phyloP scores from a whole-genome alignment of 2,797 vertebrate species.

The Champsocephalus gunnari region DNA sequence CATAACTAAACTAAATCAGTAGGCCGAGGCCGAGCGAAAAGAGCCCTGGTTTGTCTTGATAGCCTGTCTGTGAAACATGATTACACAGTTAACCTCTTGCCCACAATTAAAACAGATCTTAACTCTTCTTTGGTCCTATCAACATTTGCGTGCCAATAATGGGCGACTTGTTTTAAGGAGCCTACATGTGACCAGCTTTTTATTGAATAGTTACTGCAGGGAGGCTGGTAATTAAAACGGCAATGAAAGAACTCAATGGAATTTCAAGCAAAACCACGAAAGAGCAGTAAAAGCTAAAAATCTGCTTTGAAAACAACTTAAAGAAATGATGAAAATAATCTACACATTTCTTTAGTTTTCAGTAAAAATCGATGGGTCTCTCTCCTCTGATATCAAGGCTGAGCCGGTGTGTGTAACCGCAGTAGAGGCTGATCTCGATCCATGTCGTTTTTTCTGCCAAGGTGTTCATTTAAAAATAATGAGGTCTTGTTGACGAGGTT shows the following conservation, averaged over 20 bases:
- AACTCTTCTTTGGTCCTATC: not conserved
- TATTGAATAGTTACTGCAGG: not conserved
- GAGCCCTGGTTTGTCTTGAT: conserved; percentile 8
- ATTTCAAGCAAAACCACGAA: not conserved
- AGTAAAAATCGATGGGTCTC: not conserved
- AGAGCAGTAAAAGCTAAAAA: not conserved
- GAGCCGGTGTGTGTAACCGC: conserved; percentile 27
- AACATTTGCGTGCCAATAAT: not conserved
- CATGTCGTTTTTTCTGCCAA: conserved; percentile 75
- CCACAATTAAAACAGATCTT: conserved; percentile 9
- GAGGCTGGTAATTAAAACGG: not conserved
- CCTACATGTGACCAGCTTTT: conserved; percentile 3
- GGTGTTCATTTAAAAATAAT: conserved; percentile 85
- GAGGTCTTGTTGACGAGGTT: conserved; percentile 65
- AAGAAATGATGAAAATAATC: not conserved
- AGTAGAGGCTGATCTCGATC: conserved; percentile 30
- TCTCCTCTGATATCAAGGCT: not conserved
- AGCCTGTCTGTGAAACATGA: conserved; percentile 20
- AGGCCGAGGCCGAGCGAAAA: not conserved
- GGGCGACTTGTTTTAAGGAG: conserved; percentile 2
- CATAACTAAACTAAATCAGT: conserved; percentile 1
- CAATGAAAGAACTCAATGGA: not conserved
- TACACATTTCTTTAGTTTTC: not conserved
- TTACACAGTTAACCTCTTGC: conserved; percentile 26
- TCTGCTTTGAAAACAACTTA: not conserved